Evolutionary conservation across 2,113 vertebrate genomes (phyloP).

Genomic region (Ceuthmochares aereus): DNA sequence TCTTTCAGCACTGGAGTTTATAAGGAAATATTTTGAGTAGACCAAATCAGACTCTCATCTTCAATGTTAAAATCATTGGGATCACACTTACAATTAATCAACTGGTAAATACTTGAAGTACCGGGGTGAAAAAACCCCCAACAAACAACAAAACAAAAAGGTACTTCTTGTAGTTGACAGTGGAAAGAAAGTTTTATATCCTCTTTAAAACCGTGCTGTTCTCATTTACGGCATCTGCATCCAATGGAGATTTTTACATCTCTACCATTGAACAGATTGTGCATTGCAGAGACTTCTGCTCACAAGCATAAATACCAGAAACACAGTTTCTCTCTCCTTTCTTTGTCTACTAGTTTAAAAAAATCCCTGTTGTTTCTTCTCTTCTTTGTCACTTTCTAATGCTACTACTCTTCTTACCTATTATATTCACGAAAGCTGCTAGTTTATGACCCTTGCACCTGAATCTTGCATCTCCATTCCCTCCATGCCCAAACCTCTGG

Average conservation of each 20-base stretch:
- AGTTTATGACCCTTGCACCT: neutral
- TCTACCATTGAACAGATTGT: neutral
- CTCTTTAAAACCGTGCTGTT: neutral
- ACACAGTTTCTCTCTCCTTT: neutral
- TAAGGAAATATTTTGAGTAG: neutral
- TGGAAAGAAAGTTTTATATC: neutral
- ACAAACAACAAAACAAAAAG: neutral
- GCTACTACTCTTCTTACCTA: neutral
- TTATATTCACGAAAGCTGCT: neutral
- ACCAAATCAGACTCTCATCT: neutral
- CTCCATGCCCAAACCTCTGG: neutral
- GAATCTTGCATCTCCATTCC: neutral
- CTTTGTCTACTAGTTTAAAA: neutral
- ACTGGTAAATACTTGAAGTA: neutral
- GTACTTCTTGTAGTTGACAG: neutral
- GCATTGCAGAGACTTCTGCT: neutral
- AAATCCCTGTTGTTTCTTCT: neutral
- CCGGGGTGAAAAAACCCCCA: neutral
- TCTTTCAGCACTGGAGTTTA: neutral
- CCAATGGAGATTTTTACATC: neutral
- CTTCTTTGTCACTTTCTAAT: neutral
- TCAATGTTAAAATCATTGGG: neutral
- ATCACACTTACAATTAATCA: neutral
- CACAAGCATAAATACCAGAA: neutral
- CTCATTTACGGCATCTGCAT: neutral